Conservation (phyloP, 53 echinoderm and acorn worm species). For the Holothuria leucospilota region DNA sequence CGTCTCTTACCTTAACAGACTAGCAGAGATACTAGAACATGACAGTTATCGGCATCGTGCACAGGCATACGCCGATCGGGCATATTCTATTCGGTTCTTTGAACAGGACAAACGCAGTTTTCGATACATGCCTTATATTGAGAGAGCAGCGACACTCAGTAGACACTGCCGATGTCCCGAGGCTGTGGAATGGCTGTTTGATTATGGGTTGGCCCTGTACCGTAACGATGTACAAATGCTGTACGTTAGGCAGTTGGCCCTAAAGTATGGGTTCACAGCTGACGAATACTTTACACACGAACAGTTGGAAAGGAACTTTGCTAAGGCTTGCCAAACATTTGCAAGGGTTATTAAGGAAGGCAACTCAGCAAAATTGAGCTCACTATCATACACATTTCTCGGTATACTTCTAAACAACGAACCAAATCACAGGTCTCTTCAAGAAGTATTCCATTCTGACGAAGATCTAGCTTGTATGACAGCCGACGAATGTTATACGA, state of each 20-base stretch:
- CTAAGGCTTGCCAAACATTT: slow-evolving; percentile 67
- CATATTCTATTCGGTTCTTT: slow-evolving; percentile 79
- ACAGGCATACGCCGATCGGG: slow-evolving; percentile 80
- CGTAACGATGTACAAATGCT: slow-evolving; percentile 83
- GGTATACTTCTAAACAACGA: slow-evolving; percentile 86
- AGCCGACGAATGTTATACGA: slow-evolving; percentile 66
- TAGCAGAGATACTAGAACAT: slow-evolving; percentile 46
- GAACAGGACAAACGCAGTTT: slow-evolving; percentile 83
- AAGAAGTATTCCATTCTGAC: slow-evolving; percentile 40
- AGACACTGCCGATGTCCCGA: slow-evolving; percentile 59
- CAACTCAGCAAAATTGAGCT: slow-evolving; percentile 49
- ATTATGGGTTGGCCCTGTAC: slow-evolving; percentile 81
- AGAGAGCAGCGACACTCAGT: slow-evolving; percentile 74
- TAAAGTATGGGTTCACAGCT: slow-evolving; percentile 13
- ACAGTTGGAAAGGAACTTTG: slow-evolving; percentile 62
- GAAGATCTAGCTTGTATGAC: slow-evolving; percentile 36
- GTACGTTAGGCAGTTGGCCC: slow-evolving; percentile 50
- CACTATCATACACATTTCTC: slow-evolving; percentile 82
- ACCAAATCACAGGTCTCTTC: slow-evolving; percentile 43
- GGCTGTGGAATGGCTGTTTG: slow-evolving; percentile 86
- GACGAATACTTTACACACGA: slow-evolving; percentile 44
- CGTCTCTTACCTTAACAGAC: slow-evolving; percentile 10
- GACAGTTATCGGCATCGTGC: slow-evolving; percentile 59
- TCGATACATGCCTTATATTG: slow-evolving; percentile 78
- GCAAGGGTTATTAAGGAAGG: slow-evolving; percentile 65